These are phyloP conservation scores for Ispidina lecontei DNA, from an alignment of 2,797 vertebrate species.

Conservation along the genomic window DNA sequence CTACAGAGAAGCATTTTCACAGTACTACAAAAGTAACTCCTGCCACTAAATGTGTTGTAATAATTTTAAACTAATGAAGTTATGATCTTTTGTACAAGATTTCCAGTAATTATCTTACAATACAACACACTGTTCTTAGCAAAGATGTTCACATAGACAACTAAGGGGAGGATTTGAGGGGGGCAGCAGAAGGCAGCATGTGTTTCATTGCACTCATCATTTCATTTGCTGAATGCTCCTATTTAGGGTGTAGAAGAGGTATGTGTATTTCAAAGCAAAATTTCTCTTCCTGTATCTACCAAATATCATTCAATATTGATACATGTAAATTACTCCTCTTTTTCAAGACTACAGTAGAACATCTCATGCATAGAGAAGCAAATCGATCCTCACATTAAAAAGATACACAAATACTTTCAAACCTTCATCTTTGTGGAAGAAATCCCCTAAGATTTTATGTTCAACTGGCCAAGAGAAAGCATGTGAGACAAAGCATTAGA, in stretches of 20 bases:
- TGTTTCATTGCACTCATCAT: background rate
- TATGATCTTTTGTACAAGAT: background rate
- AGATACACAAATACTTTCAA: background rate
- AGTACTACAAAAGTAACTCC: background rate
- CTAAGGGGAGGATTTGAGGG: background rate
- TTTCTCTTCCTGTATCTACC: background rate
- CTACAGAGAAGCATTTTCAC: background rate
- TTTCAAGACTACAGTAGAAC: background rate
- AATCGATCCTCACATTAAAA: background rate
- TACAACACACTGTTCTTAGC: background rate
- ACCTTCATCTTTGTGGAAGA: background rate
- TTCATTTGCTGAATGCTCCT: background rate
- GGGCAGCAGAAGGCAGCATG: rapidly evolving
- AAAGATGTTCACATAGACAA: background rate
- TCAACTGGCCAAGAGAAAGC: background rate
- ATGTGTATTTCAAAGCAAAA: background rate
- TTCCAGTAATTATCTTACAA: background rate
- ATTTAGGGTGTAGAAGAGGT: background rate
- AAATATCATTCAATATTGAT: background rate
- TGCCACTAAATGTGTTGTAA: background rate
- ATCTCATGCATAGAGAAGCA: background rate
- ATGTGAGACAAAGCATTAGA: background rate
- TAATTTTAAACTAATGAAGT: background rate
- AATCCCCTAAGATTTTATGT: background rate
- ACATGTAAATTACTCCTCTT: background rate